Evolutionary conservation across 53 echinoderm and acorn worm genomes (phyloP).

Genomic region (Henricia sp.): DNA sequence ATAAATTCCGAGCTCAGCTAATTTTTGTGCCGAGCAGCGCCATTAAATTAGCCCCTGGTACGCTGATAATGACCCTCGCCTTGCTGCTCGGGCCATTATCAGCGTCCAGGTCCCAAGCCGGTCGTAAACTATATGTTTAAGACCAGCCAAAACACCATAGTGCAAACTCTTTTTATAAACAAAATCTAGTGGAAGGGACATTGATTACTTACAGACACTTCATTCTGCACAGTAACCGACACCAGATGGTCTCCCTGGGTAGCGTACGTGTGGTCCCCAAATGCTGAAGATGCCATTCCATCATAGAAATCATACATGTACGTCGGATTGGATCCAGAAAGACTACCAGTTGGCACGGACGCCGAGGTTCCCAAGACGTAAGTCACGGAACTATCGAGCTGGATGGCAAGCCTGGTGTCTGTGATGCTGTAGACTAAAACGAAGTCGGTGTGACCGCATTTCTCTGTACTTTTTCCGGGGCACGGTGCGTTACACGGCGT

Average conservation of each 20-base stretch:
- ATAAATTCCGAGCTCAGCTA: no score
- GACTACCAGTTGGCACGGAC: neutral
- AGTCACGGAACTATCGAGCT: slow-evolving; percentile 33
- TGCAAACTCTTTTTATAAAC: neutral
- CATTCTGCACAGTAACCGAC: slow-evolving; percentile 26
- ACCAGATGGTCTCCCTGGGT: slow-evolving; percentile 24
- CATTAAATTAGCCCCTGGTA: no score
- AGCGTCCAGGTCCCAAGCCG: no score
- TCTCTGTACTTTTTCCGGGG: slow-evolving; percentile 25
- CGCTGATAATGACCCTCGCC: no score
- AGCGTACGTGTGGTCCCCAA: neutral
- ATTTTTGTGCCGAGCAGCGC: no score
- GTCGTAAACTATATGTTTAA: no score
- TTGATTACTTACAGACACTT: slow-evolving; percentile 18
- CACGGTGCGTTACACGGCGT: slow-evolving; percentile 48
- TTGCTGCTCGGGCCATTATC: no score
- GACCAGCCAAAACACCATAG: neutral
- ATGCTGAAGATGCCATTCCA: neutral
- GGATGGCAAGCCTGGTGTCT: slow-evolving; percentile 21
- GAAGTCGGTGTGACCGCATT: slow-evolving; percentile 41
- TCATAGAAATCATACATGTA: slow-evolving; percentile 33
- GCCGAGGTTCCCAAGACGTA: slow-evolving; percentile 24
- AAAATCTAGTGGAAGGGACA: neutral
- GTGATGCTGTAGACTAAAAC: slow-evolving; percentile 29
- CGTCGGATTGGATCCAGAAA: neutral